These are phyloP conservation scores for Colaptes auratus DNA, from an alignment of 2,113 vertebrate species.

Conservation along the genomic window DNA sequence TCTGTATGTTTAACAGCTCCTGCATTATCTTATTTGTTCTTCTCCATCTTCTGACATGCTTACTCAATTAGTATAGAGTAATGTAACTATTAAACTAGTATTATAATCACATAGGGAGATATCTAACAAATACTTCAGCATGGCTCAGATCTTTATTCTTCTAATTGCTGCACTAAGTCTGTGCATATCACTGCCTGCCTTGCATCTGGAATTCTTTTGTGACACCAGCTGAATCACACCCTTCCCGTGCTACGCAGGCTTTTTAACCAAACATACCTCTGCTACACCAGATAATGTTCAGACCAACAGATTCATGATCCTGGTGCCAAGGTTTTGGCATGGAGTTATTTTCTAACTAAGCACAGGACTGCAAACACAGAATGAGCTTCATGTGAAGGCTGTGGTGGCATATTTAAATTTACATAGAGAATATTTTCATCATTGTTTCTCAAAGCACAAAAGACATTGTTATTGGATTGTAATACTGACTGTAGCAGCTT, in stretches of 20 bases:
- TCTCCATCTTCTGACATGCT: neutral
- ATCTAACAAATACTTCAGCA: neutral
- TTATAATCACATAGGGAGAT: neutral
- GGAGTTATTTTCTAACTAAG: neutral
- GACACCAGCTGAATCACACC: neutral
- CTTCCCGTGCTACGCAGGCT: neutral
- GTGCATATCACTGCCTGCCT: neutral
- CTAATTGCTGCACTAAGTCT: neutral
- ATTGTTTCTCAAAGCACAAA: neutral
- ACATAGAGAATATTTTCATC: neutral
- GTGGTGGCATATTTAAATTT: neutral
- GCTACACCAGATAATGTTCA: neutral
- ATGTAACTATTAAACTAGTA: neutral
- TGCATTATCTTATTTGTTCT: constrained; percentile 12
- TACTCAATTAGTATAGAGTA: constrained; percentile 16
- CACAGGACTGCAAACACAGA: neutral
- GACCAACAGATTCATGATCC: neutral
- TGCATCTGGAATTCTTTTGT: neutral
- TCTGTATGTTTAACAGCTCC: neutral
- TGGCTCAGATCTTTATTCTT: neutral
- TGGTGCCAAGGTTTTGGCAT: neutral
- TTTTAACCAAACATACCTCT: neutral
- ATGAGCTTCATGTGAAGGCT: neutral
- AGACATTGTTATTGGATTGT: neutral
- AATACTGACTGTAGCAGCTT: neutral